These are phyloP conservation scores for Rhynchonycteris naso DNA, from an alignment of 2,797 vertebrate species.

Conservation along the genomic window DNA sequence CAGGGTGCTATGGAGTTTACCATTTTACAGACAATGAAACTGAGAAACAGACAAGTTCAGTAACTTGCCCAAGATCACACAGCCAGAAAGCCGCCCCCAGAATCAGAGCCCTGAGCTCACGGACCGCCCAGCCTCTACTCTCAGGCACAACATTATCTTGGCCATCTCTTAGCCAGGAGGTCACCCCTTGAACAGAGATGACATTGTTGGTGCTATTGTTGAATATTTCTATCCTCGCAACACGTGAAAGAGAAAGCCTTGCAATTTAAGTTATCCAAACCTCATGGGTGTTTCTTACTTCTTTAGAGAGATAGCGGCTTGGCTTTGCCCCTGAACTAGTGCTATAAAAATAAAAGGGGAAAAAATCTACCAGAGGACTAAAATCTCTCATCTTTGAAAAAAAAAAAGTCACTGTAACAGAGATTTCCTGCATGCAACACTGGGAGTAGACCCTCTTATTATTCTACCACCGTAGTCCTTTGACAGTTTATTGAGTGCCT, in stretches of 20 bases:
- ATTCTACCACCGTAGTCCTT: not conserved
- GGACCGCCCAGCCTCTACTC: not conserved
- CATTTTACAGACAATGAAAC: not conserved
- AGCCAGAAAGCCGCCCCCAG: not conserved
- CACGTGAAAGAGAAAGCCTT: not conserved
- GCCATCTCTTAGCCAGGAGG: not conserved
- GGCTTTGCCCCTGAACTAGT: slow-evolving; percentile 34
- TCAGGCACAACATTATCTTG: not conserved
- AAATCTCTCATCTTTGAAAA: slow-evolving; percentile 49
- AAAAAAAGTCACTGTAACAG: slow-evolving; percentile 8
- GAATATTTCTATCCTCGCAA: not conserved
- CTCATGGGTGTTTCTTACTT: slow-evolving; percentile 33
- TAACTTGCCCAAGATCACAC: not conserved
- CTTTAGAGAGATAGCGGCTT: slow-evolving; percentile 37
- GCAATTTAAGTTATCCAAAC: slow-evolving; percentile 13
- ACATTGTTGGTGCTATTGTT: not conserved
- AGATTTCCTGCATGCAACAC: not conserved
- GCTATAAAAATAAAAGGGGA: slow-evolving; percentile 39
- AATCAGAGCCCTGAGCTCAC: not conserved
- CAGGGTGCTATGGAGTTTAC: not conserved
- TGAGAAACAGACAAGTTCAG: not conserved
- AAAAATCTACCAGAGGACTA: not conserved
- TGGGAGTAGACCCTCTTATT: not conserved
- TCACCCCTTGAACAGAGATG: not conserved
- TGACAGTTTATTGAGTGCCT: not conserved